phyloP scores from a whole-genome alignment of 2,797 vertebrate species.

The Stomatorhinus walkeri region DNA sequence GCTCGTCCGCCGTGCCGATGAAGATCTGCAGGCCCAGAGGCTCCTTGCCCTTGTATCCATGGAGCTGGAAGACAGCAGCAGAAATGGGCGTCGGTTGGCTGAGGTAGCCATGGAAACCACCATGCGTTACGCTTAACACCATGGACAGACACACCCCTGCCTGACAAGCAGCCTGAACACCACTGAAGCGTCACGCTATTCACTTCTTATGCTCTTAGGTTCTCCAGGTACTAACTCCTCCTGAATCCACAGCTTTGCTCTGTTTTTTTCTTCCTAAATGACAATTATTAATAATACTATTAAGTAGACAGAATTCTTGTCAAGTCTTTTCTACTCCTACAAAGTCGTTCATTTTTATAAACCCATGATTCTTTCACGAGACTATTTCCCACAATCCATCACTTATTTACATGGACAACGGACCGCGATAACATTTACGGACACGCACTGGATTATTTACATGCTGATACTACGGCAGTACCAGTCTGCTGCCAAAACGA shows the following conservation, averaged over 20 bases:
- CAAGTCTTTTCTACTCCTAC: neutral
- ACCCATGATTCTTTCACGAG: neutral
- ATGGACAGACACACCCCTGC: neutral
- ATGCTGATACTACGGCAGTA: neutral
- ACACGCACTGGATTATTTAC: neutral
- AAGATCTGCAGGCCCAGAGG: conserved; percentile 93
- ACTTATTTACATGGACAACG: neutral
- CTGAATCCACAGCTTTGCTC: neutral
- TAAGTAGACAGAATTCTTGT: neutral
- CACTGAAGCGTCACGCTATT: neutral
- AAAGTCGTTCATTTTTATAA: neutral
- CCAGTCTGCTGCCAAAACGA: neutral
- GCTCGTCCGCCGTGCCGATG: conserved; percentile 92
- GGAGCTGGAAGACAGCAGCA: conserved; percentile 62
- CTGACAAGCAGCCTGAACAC: neutral
- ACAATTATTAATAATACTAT: neutral
- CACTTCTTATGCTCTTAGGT: neutral
- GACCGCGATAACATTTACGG: neutral
- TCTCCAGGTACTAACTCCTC: neutral
- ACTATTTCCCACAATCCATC: neutral
- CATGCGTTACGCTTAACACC: neutral
- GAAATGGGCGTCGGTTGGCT: neutral
- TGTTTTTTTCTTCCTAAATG: neutral
- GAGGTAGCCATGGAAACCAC: neutral
- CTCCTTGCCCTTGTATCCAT: conserved; percentile 91